phyloP scores from a whole-genome alignment of 1,140 invertebrate species.

The Pomacea maculata region DNA sequence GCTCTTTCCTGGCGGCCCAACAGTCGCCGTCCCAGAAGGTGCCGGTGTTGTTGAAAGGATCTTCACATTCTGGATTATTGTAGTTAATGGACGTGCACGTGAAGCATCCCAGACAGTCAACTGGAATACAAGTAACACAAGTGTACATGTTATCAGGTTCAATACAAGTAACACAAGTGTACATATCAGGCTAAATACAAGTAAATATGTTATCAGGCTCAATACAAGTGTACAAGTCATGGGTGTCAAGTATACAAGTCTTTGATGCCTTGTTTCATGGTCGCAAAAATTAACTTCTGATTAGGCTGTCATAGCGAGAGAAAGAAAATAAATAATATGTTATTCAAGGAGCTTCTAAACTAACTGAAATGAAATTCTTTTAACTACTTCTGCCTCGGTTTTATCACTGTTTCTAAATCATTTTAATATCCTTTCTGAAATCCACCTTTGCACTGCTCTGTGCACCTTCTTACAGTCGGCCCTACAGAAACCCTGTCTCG shows the following conservation, averaged over 20 bases:
- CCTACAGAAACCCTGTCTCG: no score
- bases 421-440: neutral
- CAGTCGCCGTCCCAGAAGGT: slow-evolving; percentile 72
- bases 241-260: neutral
- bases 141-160: neutral
- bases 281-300: no score
- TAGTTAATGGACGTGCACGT: slow-evolving; percentile 94
- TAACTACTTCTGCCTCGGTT: no score
- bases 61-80: slow-evolving; percentile 87
- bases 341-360: no score
- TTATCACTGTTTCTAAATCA: no score
- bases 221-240: neutral
- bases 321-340: no score
- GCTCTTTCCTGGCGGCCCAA: slow-evolving; percentile 88
- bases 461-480: no score
- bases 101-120: slow-evolving; percentile 86
- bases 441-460: neutral
- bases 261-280: neutral
- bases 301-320: no score
- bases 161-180: neutral
- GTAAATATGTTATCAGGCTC: no score
- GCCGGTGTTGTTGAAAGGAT: slow-evolving; percentile 84
- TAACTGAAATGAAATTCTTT: no score
- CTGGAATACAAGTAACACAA: slow-evolving; percentile 37
- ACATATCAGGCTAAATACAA: neutral